Percentiles rank a stretch among this genome's conserved stretches.
phyloP scores from a whole-genome alignment of 2,113 vertebrate genomes.

The Zingel zingel region DNA sequence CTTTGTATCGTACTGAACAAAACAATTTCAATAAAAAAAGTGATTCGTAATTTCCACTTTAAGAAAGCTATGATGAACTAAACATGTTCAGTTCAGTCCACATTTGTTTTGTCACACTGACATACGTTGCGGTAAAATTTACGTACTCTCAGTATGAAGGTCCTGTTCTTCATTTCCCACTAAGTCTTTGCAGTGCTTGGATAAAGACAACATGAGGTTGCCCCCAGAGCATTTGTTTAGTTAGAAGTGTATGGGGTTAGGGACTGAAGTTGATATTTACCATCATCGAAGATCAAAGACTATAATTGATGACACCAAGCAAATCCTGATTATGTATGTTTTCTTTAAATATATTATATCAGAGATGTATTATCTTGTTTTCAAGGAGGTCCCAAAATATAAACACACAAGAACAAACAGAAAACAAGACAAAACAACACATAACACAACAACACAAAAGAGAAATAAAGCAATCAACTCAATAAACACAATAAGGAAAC shows the following conservation, averaged over 20 bases:
- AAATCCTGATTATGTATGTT: background rate
- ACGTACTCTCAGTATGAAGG: background rate
- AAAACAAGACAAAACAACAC: background rate
- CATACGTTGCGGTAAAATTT: background rate
- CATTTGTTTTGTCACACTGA: conserved; percentile 7
- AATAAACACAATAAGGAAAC: background rate
- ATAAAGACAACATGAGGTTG: background rate
- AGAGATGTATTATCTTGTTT: background rate
- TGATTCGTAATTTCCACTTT: background rate
- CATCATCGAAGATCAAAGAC: background rate
- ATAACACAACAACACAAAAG: background rate
- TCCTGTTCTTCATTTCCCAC: background rate
- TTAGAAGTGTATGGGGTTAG: background rate
- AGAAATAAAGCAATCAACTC: background rate
- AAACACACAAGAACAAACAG: background rate
- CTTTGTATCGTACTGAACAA: background rate
- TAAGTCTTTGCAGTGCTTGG: background rate
- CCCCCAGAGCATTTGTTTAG: background rate
- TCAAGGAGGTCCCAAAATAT: background rate
- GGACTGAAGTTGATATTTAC: background rate
- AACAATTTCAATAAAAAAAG: background rate
- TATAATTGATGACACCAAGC: background rate
- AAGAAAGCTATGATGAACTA: background rate
- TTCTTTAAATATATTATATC: background rate
- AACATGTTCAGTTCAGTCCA: background rate